Evolutionary conservation across 2,888 invertebrate species (phyloP).

Genomic region (Caenorhabditis sp.): DNA sequence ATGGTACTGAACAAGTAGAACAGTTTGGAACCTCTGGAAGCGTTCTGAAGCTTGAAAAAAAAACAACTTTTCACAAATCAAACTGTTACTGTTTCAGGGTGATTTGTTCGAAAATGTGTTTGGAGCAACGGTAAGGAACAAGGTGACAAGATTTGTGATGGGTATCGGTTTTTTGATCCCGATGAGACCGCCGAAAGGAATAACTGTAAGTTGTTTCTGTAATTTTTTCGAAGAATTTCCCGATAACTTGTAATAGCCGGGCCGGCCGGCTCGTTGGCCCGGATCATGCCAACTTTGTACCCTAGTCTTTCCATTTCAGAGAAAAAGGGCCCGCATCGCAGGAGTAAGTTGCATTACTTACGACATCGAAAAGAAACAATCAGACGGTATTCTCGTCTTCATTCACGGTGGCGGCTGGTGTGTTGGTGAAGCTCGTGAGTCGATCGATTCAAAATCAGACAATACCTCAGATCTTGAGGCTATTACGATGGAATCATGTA

Average conservation of each 20-base stretch:
- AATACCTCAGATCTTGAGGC: slow-evolving; percentile 52
- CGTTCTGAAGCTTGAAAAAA: too few relatives aligned
- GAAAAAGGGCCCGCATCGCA: slow-evolving; percentile 53
- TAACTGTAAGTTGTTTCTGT: slow-evolving; percentile 37
- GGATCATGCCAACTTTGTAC: too few relatives aligned
- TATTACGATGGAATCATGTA: slow-evolving; percentile 72
- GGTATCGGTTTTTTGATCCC: slow-evolving; percentile 38
- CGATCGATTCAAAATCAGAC: neutral
- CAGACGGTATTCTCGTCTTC: slow-evolving; percentile 68
- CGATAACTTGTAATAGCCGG: too few relatives aligned
- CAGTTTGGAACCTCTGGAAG: too few relatives aligned
- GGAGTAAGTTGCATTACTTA: slow-evolving; percentile 74
- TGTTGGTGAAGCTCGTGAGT: slow-evolving; percentile 48
- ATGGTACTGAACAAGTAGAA: too few relatives aligned
- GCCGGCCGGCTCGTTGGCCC: too few relatives aligned
- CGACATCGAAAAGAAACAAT: slow-evolving; percentile 53
- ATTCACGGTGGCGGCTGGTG: slow-evolving; percentile 74
- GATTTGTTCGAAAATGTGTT: slow-evolving; percentile 68
- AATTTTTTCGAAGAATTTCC: neutral
- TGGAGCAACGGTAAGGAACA: slow-evolving; percentile 68
- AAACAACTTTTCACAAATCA: slow-evolving; percentile 17
- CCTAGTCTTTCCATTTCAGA: slow-evolving; percentile 33
- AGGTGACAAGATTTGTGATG: slow-evolving; percentile 47
- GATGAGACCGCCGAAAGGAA: slow-evolving; percentile 63
- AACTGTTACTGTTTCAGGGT: too few relatives aligned